Percentiles rank a stretch among this genome's conserved stretches.
Conservation (phyloP, 2,113 vertebrate species). For the Dasyprocta punctata region DNA sequence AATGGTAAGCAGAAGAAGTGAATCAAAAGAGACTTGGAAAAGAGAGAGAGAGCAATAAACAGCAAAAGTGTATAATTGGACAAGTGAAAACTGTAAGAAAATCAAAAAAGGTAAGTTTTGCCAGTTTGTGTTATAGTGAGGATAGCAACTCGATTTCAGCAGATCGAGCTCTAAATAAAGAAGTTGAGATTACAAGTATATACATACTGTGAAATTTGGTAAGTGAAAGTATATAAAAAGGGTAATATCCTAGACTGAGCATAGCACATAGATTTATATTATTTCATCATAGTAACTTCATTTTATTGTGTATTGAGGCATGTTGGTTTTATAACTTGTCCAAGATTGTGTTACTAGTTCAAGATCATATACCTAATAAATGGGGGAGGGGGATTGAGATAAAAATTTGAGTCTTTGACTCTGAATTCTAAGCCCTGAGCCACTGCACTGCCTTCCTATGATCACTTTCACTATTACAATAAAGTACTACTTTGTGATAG, state of each 20-base stretch:
- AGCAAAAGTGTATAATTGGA: background rate
- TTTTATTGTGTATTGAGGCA: background rate
- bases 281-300: background rate
- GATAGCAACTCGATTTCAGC: background rate
- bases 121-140: background rate
- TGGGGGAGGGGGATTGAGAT: background rate
- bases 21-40: background rate
- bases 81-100: background rate
- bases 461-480: background rate
- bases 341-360: background rate
- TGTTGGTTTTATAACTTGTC: background rate
- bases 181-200: background rate
- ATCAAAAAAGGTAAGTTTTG: background rate
- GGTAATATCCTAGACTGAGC: background rate
- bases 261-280: background rate
- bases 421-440: background rate
- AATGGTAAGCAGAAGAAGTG: background rate
- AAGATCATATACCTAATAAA: background rate
- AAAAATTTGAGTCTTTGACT: background rate
- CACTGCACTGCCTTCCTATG: background rate
- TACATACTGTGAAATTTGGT: background rate
- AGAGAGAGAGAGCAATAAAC: background rate
- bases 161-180: background rate
- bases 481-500: background rate
- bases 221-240: background rate